A percentile compares a stretch with the other conserved stretches of the same genome.
Evolutionary conservation across 2,797 vertebrate genomes (phyloP).

Genomic region (Rhinatrema bivittatum): DNA sequence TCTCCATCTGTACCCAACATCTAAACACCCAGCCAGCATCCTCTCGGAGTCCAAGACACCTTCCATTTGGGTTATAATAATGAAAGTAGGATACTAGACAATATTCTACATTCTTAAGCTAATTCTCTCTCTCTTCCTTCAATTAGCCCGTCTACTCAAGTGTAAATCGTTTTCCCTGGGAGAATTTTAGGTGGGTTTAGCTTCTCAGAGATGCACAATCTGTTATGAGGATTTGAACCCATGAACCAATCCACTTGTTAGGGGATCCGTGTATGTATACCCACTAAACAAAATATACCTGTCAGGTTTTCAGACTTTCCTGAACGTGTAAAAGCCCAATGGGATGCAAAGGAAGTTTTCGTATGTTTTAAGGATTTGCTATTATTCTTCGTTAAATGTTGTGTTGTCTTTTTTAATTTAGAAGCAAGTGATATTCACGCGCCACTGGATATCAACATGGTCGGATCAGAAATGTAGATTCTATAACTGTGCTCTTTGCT

Average conservation of each 20-base stretch:
- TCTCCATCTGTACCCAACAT: conserved; percentile 71
- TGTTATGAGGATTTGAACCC: conserved; percentile 11
- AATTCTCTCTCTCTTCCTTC: conserved; percentile 57
- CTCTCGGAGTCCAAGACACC: conserved; percentile 53
- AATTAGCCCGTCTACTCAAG: conserved; percentile 50
- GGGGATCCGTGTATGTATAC: accelerated
- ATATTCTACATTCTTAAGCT: conserved; percentile 56
- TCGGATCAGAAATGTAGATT: no score
- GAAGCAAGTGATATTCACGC: no score
- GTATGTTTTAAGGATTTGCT: no score
- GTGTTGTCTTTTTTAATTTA: no score
- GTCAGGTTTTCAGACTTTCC: no score
- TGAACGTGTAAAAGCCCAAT: no score
- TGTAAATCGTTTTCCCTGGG: conserved; percentile 38
- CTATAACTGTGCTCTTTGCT: no score
- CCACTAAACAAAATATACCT: background rate
- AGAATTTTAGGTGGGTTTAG: conserved; percentile 37
- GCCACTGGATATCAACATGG: no score
- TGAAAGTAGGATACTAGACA: conserved; percentile 53
- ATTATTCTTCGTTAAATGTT: no score
- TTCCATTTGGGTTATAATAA: conserved; percentile 57
- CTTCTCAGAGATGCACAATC: conserved; percentile 36
- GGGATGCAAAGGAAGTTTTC: no score
- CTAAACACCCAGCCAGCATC: conserved; percentile 62
- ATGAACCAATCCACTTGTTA: accelerated